Evolutionary conservation across 2,113 vertebrate species (phyloP).

Genomic region (Eulemur rufifrons): DNA sequence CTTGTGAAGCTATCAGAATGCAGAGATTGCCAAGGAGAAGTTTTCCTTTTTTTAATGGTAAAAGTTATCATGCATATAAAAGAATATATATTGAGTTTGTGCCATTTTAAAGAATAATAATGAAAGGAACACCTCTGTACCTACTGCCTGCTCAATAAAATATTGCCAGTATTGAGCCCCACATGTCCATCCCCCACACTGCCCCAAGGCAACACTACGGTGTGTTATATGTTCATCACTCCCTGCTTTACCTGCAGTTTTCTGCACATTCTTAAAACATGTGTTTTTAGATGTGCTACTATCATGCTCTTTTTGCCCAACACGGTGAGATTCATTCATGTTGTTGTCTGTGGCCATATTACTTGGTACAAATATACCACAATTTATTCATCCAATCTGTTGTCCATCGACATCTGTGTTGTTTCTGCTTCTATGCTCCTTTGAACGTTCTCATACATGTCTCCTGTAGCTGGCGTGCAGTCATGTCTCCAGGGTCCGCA

Average conservation of each 20-base stretch:
- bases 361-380: not conserved
- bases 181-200: fast-evolving
- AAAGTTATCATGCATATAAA: not conserved
- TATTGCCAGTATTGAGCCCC: not conserved
- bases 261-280: not conserved
- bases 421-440: not conserved
- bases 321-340: not conserved
- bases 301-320: not conserved
- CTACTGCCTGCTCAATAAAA: not conserved
- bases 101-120: not conserved
- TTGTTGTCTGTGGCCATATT: not conserved
- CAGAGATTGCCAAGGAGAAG: not conserved
- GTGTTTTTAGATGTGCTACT: not conserved
- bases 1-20: not conserved
- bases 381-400: not conserved
- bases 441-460: not conserved
- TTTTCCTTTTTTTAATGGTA: not conserved
- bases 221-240: not conserved
- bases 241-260: not conserved
- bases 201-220: not conserved
- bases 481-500: not conserved
- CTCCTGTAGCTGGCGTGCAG: no score
- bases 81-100: not conserved
- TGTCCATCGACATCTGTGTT: not conserved
- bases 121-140: not conserved